Conservation (phyloP, 1,140 invertebrate species). For the Solenopsis fugax region DNA sequence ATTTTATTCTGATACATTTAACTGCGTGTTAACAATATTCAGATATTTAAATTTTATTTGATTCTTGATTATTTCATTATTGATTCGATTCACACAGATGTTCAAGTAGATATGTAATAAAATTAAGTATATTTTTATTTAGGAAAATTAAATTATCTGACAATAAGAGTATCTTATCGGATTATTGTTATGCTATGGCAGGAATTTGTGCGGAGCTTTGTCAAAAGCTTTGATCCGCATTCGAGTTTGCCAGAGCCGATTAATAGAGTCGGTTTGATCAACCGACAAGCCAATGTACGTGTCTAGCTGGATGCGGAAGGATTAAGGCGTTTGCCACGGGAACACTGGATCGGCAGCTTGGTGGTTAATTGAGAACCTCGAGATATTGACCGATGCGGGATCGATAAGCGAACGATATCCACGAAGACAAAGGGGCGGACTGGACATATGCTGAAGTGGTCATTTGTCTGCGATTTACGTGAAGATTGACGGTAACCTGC, state of each 20-base stretch:
- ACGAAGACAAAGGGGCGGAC: slow-evolving; percentile 35
- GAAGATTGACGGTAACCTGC: slow-evolving; percentile 50
- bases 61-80: background rate
- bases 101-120: background rate
- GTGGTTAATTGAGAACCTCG: slow-evolving; percentile 55
- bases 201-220: slow-evolving; percentile 5
- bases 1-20: background rate
- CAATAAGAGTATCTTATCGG: background rate
- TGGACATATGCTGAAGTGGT: slow-evolving; percentile 51
- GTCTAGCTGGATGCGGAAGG: slow-evolving; percentile 54
- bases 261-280: slow-evolving; percentile 59
- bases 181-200: background rate
- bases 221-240: slow-evolving; percentile 30
- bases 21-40: background rate
- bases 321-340: slow-evolving; percentile 59
- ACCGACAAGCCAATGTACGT: slow-evolving; percentile 62
- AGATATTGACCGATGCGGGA: slow-evolving; percentile 51
- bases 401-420: slow-evolving; percentile 60
- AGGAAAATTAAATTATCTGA: background rate
- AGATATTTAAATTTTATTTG: background rate
- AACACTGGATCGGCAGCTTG: slow-evolving; percentile 49
- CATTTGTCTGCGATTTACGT: slow-evolving; percentile 61
- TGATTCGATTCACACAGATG: background rate
- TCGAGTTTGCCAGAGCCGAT: slow-evolving; percentile 44
- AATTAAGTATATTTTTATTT: slow-evolving; percentile 3